phyloP scores from a whole-genome alignment of 1,140 invertebrate species.

The Drosophila virilis region DNA sequence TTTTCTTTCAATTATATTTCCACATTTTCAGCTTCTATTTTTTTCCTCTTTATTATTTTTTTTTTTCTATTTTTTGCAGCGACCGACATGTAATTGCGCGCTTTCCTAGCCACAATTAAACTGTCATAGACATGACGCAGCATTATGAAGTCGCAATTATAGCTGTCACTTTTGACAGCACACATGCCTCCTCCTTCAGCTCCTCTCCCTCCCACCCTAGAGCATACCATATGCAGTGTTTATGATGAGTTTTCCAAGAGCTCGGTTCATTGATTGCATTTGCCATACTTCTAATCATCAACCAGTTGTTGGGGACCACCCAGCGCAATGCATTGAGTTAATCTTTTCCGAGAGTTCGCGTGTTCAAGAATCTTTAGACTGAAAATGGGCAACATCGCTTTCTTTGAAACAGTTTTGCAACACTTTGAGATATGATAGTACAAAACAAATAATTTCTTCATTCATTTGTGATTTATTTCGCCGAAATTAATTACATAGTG shows the following conservation, averaged over 20 bases:
- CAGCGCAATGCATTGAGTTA: constrained; percentile 1
- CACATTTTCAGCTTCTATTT: constrained; percentile 47
- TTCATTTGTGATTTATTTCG: no score
- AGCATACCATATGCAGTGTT: not conserved
- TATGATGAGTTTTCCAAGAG: constrained; percentile 44
- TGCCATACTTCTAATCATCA: constrained; percentile 19
- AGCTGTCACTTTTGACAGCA: constrained; percentile 75
- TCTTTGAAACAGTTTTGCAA: not conserved
- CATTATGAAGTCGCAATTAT: constrained; percentile 79
- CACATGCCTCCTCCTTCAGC: constrained; percentile 22
- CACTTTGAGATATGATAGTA: not conserved
- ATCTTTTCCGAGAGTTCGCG: constrained; percentile 14
- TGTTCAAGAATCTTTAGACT: not conserved
- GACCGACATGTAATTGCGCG: constrained; percentile 74
- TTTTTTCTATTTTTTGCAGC: constrained; percentile 26
- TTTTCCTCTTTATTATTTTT: constrained; percentile 31
- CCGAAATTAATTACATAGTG: no score
- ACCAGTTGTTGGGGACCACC: constrained; percentile 9
- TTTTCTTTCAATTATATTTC: constrained; percentile 74
- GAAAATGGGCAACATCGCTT: not conserved
- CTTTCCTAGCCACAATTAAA: constrained; percentile 80
- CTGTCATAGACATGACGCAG: constrained; percentile 79
- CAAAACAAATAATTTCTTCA: not conserved
- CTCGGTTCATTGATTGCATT: constrained; percentile 27
- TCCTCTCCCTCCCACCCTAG: not conserved